These are phyloP conservation scores for Myiagra hebetior DNA, from an alignment of 2,113 vertebrate species.

Conservation along the genomic window DNA sequence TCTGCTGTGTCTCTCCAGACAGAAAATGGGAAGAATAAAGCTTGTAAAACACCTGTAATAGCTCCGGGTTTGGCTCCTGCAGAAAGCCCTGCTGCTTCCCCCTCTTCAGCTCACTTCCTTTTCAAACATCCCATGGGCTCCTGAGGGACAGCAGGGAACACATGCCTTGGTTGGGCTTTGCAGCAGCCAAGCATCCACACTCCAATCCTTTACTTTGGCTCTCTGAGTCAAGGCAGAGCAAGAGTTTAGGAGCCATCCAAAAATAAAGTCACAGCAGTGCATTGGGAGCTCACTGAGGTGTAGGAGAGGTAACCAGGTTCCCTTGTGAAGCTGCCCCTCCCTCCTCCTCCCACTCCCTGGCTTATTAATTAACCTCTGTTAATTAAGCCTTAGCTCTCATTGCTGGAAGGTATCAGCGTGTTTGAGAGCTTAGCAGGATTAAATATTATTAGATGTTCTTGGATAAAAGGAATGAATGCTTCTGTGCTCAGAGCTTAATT, in stretches of 20 bases:
- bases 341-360: constrained; percentile 14
- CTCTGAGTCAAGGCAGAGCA: not conserved
- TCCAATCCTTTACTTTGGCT: not conserved
- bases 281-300: fast-evolving
- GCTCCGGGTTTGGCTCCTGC: not conserved
- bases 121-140: not conserved
- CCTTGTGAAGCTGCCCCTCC: constrained; percentile 15
- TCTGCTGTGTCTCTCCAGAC: not conserved
- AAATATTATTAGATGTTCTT: constrained; percentile 39
- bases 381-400: constrained; percentile 29
- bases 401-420: not conserved
- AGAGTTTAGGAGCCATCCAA: fast-evolving
- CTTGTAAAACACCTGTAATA: not conserved
- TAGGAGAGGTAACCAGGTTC: not conserved
- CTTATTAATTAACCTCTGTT: constrained; percentile 59
- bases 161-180: not conserved
- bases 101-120: not conserved
- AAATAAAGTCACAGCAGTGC: not conserved
- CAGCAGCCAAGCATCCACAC: fast-evolving
- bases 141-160: not conserved
- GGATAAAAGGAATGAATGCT: not conserved
- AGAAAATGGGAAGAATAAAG: not conserved
- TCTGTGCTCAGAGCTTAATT: not conserved
- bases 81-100: not conserved
- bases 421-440: constrained; percentile 22